phyloP scores from a whole-genome alignment of 2,888 invertebrate genomes.

The Drosophila limbata region DNA sequence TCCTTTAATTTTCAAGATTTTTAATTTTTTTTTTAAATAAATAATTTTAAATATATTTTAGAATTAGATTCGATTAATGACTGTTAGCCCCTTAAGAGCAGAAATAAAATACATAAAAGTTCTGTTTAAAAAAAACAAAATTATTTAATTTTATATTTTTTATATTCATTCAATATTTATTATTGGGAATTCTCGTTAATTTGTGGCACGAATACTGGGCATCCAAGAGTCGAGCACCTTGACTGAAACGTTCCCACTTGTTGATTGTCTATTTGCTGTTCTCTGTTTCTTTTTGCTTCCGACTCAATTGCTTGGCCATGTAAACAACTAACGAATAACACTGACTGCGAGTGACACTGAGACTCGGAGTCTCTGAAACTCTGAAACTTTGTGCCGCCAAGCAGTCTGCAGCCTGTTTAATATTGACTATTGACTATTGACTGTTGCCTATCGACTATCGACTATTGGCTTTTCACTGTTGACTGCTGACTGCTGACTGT shows the following conservation, averaged over 20 bases:
- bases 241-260: neutral
- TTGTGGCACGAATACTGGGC: neutral
- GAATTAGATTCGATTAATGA: too few species aligned
- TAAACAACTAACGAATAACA: constrained; percentile 50
- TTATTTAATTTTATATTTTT: too few species aligned
- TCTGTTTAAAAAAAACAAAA: too few species aligned
- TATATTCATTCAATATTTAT: too few species aligned
- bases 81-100: too few species aligned
- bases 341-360: constrained; percentile 31
- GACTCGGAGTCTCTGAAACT: neutral
- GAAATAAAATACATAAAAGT: too few species aligned
- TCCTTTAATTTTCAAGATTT: too few species aligned
- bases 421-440: constrained; percentile 14
- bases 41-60: too few species aligned
- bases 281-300: constrained; percentile 43
- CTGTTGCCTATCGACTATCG: constrained; percentile 32
- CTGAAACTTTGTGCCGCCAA: constrained; percentile 45
- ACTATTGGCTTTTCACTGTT: constrained; percentile 13
- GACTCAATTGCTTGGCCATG: constrained; percentile 65
- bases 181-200: too few species aligned
- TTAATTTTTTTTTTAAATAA: too few species aligned
- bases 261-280: constrained; percentile 9
- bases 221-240: neutral
- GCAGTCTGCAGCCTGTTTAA: constrained; percentile 57
- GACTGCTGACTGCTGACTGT: constrained; percentile 32